A percentile compares a stretch with the other conserved stretches of the same genome.
Conservation (phyloP, 1,140 invertebrate genomes). For the Megathymus violae region DNA sequence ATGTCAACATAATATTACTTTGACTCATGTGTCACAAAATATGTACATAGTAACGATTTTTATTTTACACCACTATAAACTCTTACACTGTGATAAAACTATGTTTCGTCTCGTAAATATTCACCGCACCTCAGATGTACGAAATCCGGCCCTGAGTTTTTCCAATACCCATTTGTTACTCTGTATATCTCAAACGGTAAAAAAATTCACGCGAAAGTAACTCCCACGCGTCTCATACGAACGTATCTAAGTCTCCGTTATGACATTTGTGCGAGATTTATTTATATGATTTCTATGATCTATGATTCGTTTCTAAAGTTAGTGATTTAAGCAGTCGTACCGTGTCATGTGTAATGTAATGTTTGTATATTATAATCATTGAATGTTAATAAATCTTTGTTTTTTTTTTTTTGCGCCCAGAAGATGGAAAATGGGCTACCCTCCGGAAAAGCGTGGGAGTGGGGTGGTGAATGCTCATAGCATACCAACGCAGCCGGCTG, state of each 20-base stretch:
- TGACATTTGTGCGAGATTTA: conserved; percentile 3
- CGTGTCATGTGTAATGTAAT: too few relatives aligned
- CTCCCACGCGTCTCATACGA: conserved; percentile 11
- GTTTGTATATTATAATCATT: too few relatives aligned
- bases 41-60: too few relatives aligned
- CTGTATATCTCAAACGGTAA: conserved; percentile 11
- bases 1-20: too few relatives aligned
- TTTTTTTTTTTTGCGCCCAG: too few relatives aligned
- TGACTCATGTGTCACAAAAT: too few relatives aligned
- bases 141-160: conserved; percentile 16
- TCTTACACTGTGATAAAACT: neutral
- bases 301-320: conserved; percentile 1
- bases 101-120: conserved; percentile 27
- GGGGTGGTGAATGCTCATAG: too few relatives aligned
- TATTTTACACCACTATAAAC: neutral
- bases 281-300: too few relatives aligned
- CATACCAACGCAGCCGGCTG: too few relatives aligned
- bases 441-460: too few relatives aligned
- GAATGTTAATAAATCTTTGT: too few relatives aligned
- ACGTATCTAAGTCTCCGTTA: conserved; percentile 8
- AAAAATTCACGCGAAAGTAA: conserved; percentile 20
- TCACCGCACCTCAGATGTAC: conserved; percentile 26
- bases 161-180: conserved; percentile 30
- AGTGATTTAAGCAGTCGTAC: neutral
- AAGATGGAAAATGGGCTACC: too few relatives aligned